phyloP scores from a whole-genome alignment of 1,140 invertebrate species.

The Bombus consobrinus region DNA sequence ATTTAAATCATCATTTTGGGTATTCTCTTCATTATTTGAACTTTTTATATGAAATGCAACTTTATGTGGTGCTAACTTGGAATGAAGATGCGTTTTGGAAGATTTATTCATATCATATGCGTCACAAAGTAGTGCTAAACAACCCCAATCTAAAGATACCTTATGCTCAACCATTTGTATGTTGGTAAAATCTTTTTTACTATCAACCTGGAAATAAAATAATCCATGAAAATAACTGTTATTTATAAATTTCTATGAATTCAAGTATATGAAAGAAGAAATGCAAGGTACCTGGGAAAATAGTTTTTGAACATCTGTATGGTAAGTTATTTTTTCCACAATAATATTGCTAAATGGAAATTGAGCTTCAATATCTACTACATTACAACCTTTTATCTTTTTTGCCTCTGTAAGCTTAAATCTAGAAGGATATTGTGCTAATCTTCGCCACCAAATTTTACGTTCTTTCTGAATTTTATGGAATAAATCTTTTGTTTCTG shows the following conservation, averaged over 20 bases:
- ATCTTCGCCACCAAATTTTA: constrained; percentile 91
- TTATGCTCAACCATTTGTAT: constrained; percentile 82
- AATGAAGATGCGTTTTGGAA: constrained; percentile 85
- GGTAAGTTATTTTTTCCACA: constrained; percentile 74
- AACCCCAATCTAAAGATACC: constrained; percentile 84
- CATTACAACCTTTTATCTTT: constrained; percentile 78
- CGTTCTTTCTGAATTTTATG: constrained; percentile 88
- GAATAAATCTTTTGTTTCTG: constrained; percentile 82
- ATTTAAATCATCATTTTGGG: constrained; percentile 72
- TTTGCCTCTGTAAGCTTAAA: constrained; percentile 73
- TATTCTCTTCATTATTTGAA: constrained; percentile 60
- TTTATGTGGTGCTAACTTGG: constrained; percentile 89
- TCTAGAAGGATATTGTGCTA: constrained; percentile 74
- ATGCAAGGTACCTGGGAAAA: constrained; percentile 63
- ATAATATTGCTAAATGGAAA: constrained; percentile 77
- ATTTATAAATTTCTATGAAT: constrained; percentile 11
- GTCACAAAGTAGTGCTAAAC: constrained; percentile 86
- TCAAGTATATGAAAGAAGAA: background rate
- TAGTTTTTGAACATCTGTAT: constrained; percentile 70
- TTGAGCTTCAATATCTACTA: constrained; percentile 74
- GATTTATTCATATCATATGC: constrained; percentile 80
- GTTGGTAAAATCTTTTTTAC: constrained; percentile 74
- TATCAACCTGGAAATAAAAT: constrained; percentile 81
- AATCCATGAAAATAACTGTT: constrained; percentile 65
- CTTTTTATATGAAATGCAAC: constrained; percentile 83